phyloP scores from a whole-genome alignment of 2,113 vertebrate genomes.

The Eublepharis macularius region DNA sequence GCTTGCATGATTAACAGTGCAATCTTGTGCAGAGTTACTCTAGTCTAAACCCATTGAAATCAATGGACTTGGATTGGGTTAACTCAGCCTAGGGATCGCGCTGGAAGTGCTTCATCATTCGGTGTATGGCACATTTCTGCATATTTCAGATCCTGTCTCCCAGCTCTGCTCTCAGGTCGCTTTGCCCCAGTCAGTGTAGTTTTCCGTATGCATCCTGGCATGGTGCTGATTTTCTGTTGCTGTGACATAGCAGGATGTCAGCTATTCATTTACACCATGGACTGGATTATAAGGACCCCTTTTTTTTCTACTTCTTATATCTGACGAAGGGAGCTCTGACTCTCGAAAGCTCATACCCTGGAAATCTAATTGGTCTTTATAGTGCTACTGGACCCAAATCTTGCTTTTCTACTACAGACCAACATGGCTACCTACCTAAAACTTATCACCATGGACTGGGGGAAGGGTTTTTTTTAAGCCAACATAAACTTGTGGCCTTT shows the following conservation, averaged over 20 bases:
- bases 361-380: too few species aligned
- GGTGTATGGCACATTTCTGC: accelerated
- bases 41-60: too few species aligned
- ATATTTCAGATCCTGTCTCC: not conserved
- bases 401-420: too few species aligned
- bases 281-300: too few species aligned
- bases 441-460: too few species aligned
- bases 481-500: not conserved
- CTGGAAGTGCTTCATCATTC: accelerated
- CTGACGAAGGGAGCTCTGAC: too few species aligned
- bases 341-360: too few species aligned
- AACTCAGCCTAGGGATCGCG: accelerated
- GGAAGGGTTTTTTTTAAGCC: not conserved
- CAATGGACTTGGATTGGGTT: accelerated
- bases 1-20: too few species aligned
- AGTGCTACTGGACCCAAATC: too few species aligned
- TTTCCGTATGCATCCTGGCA: not conserved
- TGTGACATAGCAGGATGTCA: not conserved
- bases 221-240: accelerated
- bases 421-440: too few species aligned
- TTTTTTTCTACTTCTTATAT: too few species aligned
- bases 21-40: not conserved
- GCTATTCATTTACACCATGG: accelerated
- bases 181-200: not conserved
- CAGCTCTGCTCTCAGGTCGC: not conserved